A percentile compares a stretch with the other conserved stretches of the same genome.
phyloP scores from a whole-genome alignment of 92 coral and sea anemone genomes.

The Epizoanthus scotinus region DNA sequence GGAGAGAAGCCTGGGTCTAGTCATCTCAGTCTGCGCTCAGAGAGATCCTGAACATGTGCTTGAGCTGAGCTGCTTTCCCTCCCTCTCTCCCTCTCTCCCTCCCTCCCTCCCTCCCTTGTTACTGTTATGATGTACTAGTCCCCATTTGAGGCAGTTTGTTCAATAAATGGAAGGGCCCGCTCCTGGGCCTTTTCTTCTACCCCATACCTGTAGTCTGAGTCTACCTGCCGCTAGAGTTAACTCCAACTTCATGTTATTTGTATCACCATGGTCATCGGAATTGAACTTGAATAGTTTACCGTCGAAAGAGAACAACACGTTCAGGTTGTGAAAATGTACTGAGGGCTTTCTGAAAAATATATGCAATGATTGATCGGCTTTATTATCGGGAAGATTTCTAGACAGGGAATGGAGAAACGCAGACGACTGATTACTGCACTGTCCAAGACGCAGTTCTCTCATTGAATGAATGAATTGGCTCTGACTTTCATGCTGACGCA shows the following conservation, averaged over 20 bases:
- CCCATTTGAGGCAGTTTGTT: no score
- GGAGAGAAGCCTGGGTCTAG: no score
- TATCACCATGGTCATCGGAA: slow-evolving; percentile 25
- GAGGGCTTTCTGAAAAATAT: slow-evolving; percentile 18
- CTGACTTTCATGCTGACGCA: slow-evolving; percentile 26
- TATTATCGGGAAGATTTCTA: neutral
- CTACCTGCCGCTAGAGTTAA: no score
- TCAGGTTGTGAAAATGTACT: slow-evolving; percentile 34
- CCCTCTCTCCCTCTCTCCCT: no score
- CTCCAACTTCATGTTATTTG: neutral
- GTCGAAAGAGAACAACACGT: slow-evolving; percentile 1
- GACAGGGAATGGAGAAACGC: neutral
- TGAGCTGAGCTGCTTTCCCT: no score
- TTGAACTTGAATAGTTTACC: slow-evolving; percentile 15
- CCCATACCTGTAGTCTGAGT: no score
- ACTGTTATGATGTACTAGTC: no score
- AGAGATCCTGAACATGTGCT: no score
- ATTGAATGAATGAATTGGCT: slow-evolving; percentile 12
- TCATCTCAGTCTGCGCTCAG: no score
- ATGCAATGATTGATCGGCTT: slow-evolving; percentile 10
- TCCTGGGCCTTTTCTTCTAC: no score
- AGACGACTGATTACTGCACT: neutral
- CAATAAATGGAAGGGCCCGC: no score
- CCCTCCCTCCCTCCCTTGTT: no score
- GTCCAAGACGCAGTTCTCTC: slow-evolving; percentile 4